Evolutionary conservation across 2,888 invertebrate genomes (phyloP), one percentile per base, ranked within the genome.

Genomic region (Eumerus sabulonum): DNA sequence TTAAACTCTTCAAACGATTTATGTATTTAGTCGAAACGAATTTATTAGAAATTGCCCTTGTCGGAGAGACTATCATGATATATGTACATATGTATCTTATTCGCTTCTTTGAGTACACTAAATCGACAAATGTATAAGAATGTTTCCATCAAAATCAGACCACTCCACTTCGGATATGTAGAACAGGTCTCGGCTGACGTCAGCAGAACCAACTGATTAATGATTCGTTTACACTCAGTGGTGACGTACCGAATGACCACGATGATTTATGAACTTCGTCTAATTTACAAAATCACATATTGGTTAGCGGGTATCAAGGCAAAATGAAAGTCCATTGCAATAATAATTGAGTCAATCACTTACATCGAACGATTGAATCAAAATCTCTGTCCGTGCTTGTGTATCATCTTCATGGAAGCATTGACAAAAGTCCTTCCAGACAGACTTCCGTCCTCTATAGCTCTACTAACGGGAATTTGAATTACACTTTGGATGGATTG

Each of bases 401-500:
- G 2, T 38, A 27, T 27, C 27, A 2, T 27, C 27, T 27, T 27
- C n/a, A 3, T 40, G 14, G 42, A 47, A 53, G 27, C 42, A n/a
- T 36, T 16, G 3, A 38, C 27, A n/a, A 11, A 5, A 38, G 12
- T 62, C 42, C 27, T 36, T 42, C 36, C 36, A 40, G 50, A 72
- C 62, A 57, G 66, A 71, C 62, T 42, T 62, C 76, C 72, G 72
- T 62, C 51, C 44, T 50, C 14, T 27, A 66, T n/a, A 60, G 59
- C 50, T 45, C 13, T 60, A 27, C 38, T 54, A 45, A 64, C 48
- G 44, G 7, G 3, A 40, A 59, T 50, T 13, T 48, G 38, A 45
- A 19, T 19, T 64, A 38, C 27, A 54, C 71, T 51, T 63, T 36
- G 62, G 59, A 12, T 17, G 54, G 48, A 63, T 68, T 67, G 68